These are phyloP conservation scores for Zaprionus ornatus DNA, from an alignment of 1,140 invertebrate genomes.

Conservation along the genomic window DNA sequence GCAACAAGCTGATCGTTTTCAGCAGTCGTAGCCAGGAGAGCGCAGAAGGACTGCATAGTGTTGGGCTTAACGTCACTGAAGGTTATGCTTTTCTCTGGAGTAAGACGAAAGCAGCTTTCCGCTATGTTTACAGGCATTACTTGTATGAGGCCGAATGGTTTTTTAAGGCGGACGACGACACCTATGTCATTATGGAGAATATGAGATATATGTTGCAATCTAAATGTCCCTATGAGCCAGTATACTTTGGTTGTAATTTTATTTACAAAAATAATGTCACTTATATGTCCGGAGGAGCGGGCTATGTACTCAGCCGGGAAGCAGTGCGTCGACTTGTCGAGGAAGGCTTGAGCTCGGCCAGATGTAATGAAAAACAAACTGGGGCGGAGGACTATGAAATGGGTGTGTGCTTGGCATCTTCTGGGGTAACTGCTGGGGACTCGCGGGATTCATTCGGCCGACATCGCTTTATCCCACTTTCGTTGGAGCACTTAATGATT, in stretches of 20 bases:
- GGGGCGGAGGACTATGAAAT: conserved; percentile 96
- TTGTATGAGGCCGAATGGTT: conserved; percentile 94
- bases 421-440: conserved; percentile 94
- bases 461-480: conserved; percentile 51
- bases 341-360: conserved; percentile 86
- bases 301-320: conserved; percentile 94
- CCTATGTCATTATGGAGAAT: conserved; percentile 97
- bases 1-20: conserved; percentile 95
- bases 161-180: conserved; percentile 97
- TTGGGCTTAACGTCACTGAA: conserved; percentile 91
- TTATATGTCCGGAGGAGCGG: conserved; percentile 97
- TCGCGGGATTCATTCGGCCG: conserved; percentile 94
- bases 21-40: conserved; percentile 93
- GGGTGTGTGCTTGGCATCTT: conserved; percentile 93
- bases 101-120: conserved; percentile 97
- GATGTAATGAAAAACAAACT: conserved; percentile 88
- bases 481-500: conserved; percentile 31
- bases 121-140: conserved; percentile 93
- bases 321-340: conserved; percentile 89
- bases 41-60: conserved; percentile 87
- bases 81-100: conserved; percentile 95
- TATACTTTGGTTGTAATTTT: conserved; percentile 95
- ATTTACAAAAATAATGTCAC: conserved; percentile 91
- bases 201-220: conserved; percentile 93
- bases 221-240: conserved; percentile 87